Evolutionary conservation across 2,113 vertebrate genomes (phyloP).

Genomic region (Gyps fulvus): DNA sequence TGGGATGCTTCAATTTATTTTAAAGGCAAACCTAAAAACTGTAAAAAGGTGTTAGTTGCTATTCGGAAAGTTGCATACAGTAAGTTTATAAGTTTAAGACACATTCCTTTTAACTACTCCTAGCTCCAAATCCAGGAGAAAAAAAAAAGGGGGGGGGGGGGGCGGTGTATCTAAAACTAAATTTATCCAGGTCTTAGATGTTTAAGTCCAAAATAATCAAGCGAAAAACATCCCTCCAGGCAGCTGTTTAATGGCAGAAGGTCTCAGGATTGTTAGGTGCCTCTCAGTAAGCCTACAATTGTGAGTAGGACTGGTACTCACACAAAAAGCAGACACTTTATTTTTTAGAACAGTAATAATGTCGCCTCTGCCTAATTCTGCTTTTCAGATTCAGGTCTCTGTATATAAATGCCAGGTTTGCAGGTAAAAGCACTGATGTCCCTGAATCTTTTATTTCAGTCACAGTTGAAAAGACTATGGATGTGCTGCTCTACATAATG

Average conservation of each 20-base stretch:
- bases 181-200: background rate
- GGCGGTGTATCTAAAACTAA: background rate
- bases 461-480: background rate
- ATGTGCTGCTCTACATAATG: fast-evolving
- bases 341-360: background rate
- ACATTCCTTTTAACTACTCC: background rate
- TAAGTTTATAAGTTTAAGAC: background rate
- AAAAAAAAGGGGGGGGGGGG: too few species aligned
- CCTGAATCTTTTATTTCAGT: background rate
- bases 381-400: background rate
- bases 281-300: background rate
- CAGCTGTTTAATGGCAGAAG: background rate
- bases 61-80: background rate
- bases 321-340: background rate
- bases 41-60: background rate
- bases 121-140: background rate
- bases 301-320: background rate
- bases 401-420: background rate
- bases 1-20: background rate
- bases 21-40: background rate
- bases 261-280: background rate
- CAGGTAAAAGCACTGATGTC: background rate
- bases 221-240: background rate
- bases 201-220: background rate
- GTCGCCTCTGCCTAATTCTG: background rate